These are phyloP conservation scores for Sogatella furcifera DNA, from an alignment of 1,140 invertebrate species.

Conservation along the genomic window DNA sequence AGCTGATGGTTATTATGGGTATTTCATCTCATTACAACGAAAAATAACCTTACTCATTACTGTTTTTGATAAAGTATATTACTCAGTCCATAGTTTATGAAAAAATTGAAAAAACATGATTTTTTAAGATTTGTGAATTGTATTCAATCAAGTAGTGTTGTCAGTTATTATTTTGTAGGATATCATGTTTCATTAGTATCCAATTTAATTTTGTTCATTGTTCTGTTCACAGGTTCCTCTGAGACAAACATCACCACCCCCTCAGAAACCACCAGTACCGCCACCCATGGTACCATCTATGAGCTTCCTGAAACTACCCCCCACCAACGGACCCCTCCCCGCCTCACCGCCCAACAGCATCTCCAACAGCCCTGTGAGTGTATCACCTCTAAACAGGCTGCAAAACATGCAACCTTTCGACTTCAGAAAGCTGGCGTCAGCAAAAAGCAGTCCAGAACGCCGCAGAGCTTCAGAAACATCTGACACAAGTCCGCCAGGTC, in stretches of 20 bases:
- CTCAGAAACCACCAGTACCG: constrained; percentile 12
- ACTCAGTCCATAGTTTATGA: too few relatives aligned
- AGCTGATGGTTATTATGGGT: too few relatives aligned
- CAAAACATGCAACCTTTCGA: constrained; percentile 94
- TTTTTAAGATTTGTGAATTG: too few relatives aligned
- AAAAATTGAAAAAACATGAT: too few relatives aligned
- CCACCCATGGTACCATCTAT: constrained; percentile 8
- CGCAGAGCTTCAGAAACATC: constrained; percentile 36
- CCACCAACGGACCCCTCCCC: constrained; percentile 30
- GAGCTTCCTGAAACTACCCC: constrained; percentile 22
- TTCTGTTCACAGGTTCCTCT: constrained; percentile 1
- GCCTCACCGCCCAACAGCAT: constrained; percentile 28
- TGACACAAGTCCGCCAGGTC: constrained; percentile 39
- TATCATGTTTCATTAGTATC: too few relatives aligned
- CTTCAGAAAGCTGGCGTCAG: constrained; percentile 62
- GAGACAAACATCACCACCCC: constrained; percentile 12
- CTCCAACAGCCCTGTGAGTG: constrained; percentile 40
- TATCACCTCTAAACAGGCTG: constrained; percentile 73
- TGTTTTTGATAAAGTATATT: too few relatives aligned
- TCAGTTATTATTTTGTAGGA: too few relatives aligned
- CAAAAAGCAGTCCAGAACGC: constrained; percentile 34
- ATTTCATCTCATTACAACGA: too few relatives aligned
- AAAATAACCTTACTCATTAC: too few relatives aligned
- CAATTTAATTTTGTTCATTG: too few relatives aligned
- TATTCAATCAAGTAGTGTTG: too few relatives aligned